Percentiles rank a stretch among this genome's conserved stretches.
phyloP scores from a whole-genome alignment of 2,113 vertebrate genomes.

The Ceuthmochares aereus region DNA sequence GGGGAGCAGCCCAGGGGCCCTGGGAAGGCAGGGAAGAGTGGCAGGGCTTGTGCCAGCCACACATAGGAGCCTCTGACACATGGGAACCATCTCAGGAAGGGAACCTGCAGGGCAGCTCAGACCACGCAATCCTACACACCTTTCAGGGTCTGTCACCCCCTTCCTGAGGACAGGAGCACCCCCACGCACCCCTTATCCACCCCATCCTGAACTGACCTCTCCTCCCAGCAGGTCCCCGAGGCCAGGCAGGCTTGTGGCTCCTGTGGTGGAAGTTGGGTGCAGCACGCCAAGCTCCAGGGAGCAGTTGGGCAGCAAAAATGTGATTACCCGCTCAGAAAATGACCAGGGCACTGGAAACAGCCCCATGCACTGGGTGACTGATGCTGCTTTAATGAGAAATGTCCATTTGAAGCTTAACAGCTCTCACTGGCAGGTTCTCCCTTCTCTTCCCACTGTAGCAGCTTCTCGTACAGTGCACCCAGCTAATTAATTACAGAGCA shows the following conservation, averaged over 20 bases:
- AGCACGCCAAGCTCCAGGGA: fast-evolving
- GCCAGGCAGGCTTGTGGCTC: background rate
- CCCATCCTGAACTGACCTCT: background rate
- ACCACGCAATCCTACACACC: background rate
- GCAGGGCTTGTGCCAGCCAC: background rate
- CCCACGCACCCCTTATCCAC: background rate
- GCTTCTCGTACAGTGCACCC: background rate
- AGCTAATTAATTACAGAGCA: constrained; percentile 53
- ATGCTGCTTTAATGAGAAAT: background rate
- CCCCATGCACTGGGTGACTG: background rate
- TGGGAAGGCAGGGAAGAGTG: background rate
- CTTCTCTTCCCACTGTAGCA: background rate
- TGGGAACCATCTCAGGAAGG: background rate
- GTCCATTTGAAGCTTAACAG: background rate
- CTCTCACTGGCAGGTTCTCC: background rate
- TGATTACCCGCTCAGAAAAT: background rate
- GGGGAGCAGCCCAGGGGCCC: background rate
- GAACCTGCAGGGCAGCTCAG: background rate
- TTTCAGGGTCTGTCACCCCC: background rate
- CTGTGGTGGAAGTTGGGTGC: fast-evolving
- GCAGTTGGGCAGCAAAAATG: background rate
- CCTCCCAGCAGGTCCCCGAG: fast-evolving
- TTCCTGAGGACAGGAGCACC: background rate
- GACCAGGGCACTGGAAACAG: background rate
- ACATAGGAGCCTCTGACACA: background rate